A percentile compares a stretch with the other conserved stretches of the same genome.
Conservation (phyloP, 2,113 vertebrate genomes). For the Cebus imitator region DNA sequence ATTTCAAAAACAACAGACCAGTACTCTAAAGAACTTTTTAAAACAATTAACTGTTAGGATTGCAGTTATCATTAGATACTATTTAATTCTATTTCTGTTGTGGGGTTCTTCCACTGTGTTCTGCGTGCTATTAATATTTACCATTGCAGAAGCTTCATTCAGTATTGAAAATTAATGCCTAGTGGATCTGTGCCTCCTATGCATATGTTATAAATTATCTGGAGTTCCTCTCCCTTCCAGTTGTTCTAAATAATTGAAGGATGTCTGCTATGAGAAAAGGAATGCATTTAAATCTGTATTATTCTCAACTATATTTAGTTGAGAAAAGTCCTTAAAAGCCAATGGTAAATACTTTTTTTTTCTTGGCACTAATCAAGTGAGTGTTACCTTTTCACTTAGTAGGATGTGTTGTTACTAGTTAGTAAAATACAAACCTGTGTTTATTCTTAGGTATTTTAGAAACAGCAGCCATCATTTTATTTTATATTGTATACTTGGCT, state of each 20-base stretch:
- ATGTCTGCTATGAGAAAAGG: constrained; percentile 29
- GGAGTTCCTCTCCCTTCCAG: not conserved
- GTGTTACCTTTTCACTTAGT: constrained; percentile 1
- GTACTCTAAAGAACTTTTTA: not conserved
- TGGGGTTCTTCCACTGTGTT: not conserved
- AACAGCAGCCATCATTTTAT: constrained; percentile 28
- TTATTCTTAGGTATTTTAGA: constrained; percentile 40
- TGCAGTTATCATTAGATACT: not conserved
- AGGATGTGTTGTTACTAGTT: not conserved
- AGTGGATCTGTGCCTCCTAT: not conserved
- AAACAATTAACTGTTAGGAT: not conserved
- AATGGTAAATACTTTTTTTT: not conserved
- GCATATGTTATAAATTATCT: not conserved
- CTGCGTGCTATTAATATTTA: not conserved
- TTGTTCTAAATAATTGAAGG: constrained; percentile 27
- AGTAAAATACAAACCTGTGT: constrained; percentile 14
- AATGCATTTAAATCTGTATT: constrained; percentile 38
- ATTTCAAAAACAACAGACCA: constrained; percentile 8
- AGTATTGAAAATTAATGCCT: not conserved
- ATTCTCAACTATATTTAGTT: constrained; percentile 20
- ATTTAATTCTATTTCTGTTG: not conserved
- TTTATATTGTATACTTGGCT: constrained; percentile 42
- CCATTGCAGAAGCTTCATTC: not conserved
- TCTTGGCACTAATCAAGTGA: constrained; percentile 12
- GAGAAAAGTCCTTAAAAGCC: constrained; percentile 14